Base-by-base conservation (phyloP, 2,113 vertebrate species). In the Entomyzon cyanotis region DNA sequence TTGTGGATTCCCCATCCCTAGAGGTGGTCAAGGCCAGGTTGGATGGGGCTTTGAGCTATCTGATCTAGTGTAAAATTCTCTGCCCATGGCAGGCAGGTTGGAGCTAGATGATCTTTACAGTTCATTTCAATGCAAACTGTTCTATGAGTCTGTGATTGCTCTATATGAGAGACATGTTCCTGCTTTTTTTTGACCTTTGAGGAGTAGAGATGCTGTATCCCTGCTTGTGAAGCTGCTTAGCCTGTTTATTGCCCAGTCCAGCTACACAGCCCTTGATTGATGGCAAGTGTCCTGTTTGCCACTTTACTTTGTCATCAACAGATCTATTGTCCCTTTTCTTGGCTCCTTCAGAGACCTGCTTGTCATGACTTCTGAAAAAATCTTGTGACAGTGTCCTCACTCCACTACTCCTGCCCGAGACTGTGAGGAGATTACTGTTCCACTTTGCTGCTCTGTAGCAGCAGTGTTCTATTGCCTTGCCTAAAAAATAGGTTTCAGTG, bases 281-380 rank as follows among this genome's bases (percentile, higher is more conserved):
- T 1, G 2, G 7, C 41, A 35, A 53, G 15, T 50, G 37, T 50
- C 39, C 27, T 0, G 0, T 74, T 77, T 1, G 2, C 80, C 53
- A 22, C 41, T 84, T 52, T 15, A n/a, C 64, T 60, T 81, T 59
- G 67, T 49, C 53, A 47, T 77, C 60, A 42, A 50, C 46, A 58
- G 37, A 24, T 70, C 42, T 65, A 0, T 56, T 76, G 60, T 81
- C 47, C 24, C 9, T 37, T 49, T 56, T 84, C 31, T 80, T 39
- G 60, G 33, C 65, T 82, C 19, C 47, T 76, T 86, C 49, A 68
- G 44, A 59, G 49, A 55, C 12, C 18, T 60, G 14, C 46, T 63
- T 84, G 42, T 82, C 27, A 41, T 2, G 5, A 42, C 31, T 64
- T 44, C 24, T 60, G 70, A 52, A 35, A 15, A 70, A 62, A 28